Evolutionary conservation across 1,140 invertebrate species (phyloP).

Genomic region (Bradysia coprophila): DNA sequence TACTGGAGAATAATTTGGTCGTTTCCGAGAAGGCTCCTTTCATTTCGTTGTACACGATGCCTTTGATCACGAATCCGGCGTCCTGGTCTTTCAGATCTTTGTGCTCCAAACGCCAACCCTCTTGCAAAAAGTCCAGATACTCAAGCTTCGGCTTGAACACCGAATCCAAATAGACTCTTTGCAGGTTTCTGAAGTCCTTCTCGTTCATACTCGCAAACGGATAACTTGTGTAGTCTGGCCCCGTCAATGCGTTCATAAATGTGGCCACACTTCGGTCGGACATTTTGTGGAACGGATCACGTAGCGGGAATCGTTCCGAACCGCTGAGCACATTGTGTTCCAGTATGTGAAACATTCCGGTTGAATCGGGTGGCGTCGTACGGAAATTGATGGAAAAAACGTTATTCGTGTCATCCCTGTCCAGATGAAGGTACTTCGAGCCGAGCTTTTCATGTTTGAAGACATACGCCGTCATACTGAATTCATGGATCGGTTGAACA

Average conservation of each 20-base stretch:
- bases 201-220: slow-evolving; percentile 86
- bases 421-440: slow-evolving; percentile 76
- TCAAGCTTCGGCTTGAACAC: slow-evolving; percentile 69
- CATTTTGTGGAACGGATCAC: slow-evolving; percentile 97
- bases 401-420: slow-evolving; percentile 77
- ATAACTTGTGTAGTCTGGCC: slow-evolving; percentile 85
- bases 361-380: slow-evolving; percentile 76
- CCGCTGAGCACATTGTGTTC: slow-evolving; percentile 87
- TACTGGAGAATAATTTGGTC: slow-evolving; percentile 56
- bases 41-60: slow-evolving; percentile 97
- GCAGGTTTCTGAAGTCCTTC: slow-evolving; percentile 65
- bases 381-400: slow-evolving; percentile 79
- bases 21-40: slow-evolving; percentile 89
- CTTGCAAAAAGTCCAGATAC: slow-evolving; percentile 75
- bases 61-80: slow-evolving; percentile 71
- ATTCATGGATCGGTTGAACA: slow-evolving; percentile 42
- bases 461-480: slow-evolving; percentile 56
- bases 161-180: slow-evolving; percentile 78
- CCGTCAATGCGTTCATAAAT: slow-evolving; percentile 94
- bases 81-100: slow-evolving; percentile 46
- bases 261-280: slow-evolving; percentile 76
- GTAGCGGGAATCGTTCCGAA: slow-evolving; percentile 64
- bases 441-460: slow-evolving; percentile 65
- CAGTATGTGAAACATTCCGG: slow-evolving; percentile 82
- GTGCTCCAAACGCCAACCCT: slow-evolving; percentile 89